phyloP scores from a whole-genome alignment of 2,888 invertebrate genomes.

The Trissolcus japonicus region DNA sequence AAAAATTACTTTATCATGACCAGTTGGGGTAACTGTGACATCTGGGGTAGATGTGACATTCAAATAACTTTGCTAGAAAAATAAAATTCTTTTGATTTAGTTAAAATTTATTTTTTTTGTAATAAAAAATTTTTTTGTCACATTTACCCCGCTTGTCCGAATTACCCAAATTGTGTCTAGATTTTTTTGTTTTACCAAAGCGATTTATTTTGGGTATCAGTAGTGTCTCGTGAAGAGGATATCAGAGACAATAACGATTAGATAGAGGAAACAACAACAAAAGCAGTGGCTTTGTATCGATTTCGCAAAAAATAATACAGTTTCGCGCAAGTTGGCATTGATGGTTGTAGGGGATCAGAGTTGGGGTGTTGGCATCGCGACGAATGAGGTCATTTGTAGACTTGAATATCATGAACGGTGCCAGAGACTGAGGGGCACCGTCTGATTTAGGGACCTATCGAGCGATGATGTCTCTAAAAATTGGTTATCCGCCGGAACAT shows the following conservation, averaged over 20 bases:
- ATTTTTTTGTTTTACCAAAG: no score
- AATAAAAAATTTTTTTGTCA: no score
- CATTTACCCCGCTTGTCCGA: no score
- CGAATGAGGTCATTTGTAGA: constrained; percentile 72
- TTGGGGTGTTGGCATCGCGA: constrained; percentile 66
- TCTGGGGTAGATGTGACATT: no score
- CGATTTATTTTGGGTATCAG: no score
- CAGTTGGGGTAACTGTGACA: no score
- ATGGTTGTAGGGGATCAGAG: constrained; percentile 42
- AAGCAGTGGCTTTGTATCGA: constrained; percentile 51
- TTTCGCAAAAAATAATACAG: constrained; percentile 42
- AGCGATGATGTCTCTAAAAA: constrained; percentile 70
- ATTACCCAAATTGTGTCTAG: no score
- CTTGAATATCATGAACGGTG: constrained; percentile 65
- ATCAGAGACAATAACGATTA: not conserved
- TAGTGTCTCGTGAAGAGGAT: not conserved
- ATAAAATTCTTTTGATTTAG: no score
- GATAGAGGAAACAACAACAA: not conserved
- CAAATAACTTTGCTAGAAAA: no score
- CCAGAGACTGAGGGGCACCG: constrained; percentile 60
- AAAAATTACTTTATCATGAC: no score
- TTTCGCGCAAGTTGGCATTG: constrained; percentile 51
- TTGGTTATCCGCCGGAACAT: constrained; percentile 68
- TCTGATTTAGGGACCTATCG: constrained; percentile 65
- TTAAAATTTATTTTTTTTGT: no score